Conservation (phyloP, 2,113 vertebrate species). For the Brevimyrus niger region DNA sequence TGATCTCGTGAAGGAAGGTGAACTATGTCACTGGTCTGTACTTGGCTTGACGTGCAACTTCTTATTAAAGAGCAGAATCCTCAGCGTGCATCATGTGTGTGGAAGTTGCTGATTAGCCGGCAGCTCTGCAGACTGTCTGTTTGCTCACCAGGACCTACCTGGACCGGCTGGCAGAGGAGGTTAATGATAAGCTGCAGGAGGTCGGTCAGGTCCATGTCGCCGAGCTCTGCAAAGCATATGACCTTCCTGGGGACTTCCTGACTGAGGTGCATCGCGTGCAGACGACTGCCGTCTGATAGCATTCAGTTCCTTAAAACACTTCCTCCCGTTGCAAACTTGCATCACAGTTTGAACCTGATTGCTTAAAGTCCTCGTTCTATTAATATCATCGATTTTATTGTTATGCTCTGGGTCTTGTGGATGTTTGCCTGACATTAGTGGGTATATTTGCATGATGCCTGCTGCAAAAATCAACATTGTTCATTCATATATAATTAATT, state of each 20-base stretch:
- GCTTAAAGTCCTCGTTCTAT: background rate
- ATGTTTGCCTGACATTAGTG: background rate
- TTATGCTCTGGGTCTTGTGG: background rate
- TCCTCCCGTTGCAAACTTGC: background rate
- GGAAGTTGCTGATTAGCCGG: too few relatives aligned
- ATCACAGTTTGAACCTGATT: background rate
- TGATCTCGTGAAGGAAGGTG: background rate
- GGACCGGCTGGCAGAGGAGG: conserved; percentile 84
- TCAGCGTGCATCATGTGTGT: background rate
- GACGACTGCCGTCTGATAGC: background rate
- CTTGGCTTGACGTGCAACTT: background rate
- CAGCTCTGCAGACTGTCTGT: background rate
- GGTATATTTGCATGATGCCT: background rate
- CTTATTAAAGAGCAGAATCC: background rate
- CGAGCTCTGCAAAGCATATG: conserved; percentile 84
- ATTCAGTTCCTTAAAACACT: background rate
- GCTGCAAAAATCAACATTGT: background rate
- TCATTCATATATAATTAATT: background rate
- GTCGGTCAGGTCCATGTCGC: conserved; percentile 83
- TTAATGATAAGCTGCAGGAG: conserved; percentile 93
- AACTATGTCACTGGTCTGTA: background rate
- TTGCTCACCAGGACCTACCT: conserved; percentile 66
- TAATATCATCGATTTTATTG: background rate
- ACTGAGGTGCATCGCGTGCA: conserved; percentile 65
- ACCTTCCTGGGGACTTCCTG: conserved; percentile 89